These are phyloP conservation scores for Hafferia zeledoni DNA, from an alignment of 2,797 vertebrate genomes.

Conservation along the genomic window DNA sequence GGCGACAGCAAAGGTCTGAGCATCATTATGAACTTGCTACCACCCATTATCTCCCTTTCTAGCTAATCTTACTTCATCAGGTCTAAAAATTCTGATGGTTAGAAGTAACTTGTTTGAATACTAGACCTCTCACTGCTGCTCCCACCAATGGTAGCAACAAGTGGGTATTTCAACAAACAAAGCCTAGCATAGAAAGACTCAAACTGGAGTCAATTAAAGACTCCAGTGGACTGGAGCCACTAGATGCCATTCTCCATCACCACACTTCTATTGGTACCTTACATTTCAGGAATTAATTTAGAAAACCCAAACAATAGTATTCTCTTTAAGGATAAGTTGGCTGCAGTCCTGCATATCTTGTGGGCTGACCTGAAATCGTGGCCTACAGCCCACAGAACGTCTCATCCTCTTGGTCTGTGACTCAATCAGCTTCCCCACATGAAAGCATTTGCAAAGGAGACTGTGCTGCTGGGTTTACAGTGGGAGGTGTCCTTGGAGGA, in stretches of 20 bases:
- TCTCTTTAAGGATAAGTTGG: not conserved
- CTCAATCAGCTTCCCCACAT: not conserved
- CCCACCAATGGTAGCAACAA: not conserved
- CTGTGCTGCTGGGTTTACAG: not conserved
- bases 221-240: not conserved
- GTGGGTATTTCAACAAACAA: not conserved
- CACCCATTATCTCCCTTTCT: not conserved
- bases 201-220: not conserved
- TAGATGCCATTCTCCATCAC: not conserved
- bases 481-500: not conserved
- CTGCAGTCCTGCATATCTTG: not conserved
- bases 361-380: not conserved
- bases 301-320: not conserved
- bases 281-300: conserved; percentile 35
- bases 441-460: not conserved
- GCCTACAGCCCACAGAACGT: not conserved
- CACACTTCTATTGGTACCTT: not conserved
- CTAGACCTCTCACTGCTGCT: not conserved
- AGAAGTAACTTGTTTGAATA: not conserved
- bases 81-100: not conserved
- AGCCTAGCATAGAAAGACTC: not conserved
- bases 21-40: not conserved
- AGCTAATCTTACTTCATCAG: not conserved
- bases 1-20: not conserved
- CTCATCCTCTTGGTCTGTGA: not conserved